Conservation (phyloP, 2,113 vertebrate genomes). For the Centrocercus urophasianus region DNA sequence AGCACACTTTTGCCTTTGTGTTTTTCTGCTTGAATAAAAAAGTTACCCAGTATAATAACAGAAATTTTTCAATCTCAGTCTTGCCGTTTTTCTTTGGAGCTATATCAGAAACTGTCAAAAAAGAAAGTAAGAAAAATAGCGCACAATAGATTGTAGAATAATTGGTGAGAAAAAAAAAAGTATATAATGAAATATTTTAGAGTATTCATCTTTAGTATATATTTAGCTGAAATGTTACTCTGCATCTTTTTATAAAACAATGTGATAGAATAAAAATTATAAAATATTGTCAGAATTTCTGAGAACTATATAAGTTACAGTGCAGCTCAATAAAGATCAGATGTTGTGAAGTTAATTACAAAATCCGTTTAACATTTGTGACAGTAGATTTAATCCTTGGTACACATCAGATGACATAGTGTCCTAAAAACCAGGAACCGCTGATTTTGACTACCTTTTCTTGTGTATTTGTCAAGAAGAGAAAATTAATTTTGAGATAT, state of each 20-base stretch:
- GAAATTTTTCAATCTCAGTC: slow-evolving; percentile 58
- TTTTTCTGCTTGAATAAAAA: slow-evolving; percentile 70
- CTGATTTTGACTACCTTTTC: not conserved
- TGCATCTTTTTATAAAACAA: slow-evolving; percentile 1
- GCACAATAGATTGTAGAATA: slow-evolving; percentile 55
- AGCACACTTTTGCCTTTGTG: slow-evolving; percentile 44
- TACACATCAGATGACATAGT: fast-evolving
- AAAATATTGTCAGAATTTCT: not conserved
- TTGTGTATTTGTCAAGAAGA: not conserved
- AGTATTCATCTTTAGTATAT: slow-evolving; percentile 21
- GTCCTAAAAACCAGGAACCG: not conserved
- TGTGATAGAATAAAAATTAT: not conserved
- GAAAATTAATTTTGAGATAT: not conserved
- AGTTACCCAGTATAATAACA: slow-evolving; percentile 67
- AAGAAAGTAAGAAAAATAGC: slow-evolving; percentile 75
- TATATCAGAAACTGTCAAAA: slow-evolving; percentile 71
- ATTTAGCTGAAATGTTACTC: not conserved
- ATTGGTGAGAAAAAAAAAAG: slow-evolving; percentile 18
- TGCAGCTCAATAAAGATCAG: not conserved
- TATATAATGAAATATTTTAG: slow-evolving; percentile 63
- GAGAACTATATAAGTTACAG: not conserved
- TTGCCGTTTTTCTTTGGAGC: slow-evolving; percentile 59
- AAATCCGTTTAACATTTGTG: slow-evolving; percentile 17
- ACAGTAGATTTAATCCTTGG: not conserved
- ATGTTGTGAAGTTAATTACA: slow-evolving; percentile 56